Evolutionary conservation across 2,797 vertebrate species (phyloP), one percentile per base, ranked within the genome.

Genomic region (Melopsittacus undulatus): DNA sequence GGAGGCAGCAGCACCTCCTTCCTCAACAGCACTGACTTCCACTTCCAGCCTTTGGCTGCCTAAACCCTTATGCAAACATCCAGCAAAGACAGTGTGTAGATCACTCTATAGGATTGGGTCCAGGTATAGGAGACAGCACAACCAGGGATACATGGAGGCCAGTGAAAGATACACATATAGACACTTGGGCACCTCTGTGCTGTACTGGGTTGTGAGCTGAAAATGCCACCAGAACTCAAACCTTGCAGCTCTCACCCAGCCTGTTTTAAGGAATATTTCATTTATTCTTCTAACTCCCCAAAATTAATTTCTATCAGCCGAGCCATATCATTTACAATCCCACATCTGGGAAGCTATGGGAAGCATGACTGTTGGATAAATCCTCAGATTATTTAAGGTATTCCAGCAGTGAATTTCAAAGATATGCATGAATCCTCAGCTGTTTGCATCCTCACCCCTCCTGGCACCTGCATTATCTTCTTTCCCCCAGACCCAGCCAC

Each of bases 331-430:
- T 12, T 46, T 9, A 57, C 52, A 90, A 72, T 30, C 75, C 40
- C 57, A 70, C 15, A 70, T 63, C 86, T 54, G 72, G 54, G 57
- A 70, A 66, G 64, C 91, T 75, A 52, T 62, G 52, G 52, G 81
- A 64, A 77, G 75, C 57, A 75, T 49, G 86, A 36, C 75, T 89
- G 77, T 17, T 89, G 77, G 86, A 83, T 83, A 92, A 94, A 90
- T 67, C 77, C 80, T 52, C 84, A 38, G 88, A 90, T 95, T 95
- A 92, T 59, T 90, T 66, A 87, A 94, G 75, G 66, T 78, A 83
- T 72, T 91, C 87, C 83, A 90, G 57, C 81, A 94, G 48, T 38
- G 64, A 94, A 77, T 89, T 94, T 93, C 87, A 96, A 95, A 89
- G 80, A 66, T n/a, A 78, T 13, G 64, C 61, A 83, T 18, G 64